A percentile compares a stretch with the other conserved stretches of the same genome.
Evolutionary conservation across 2,888 invertebrate genomes (phyloP).

Genomic region (Cheilosia impressa): DNA sequence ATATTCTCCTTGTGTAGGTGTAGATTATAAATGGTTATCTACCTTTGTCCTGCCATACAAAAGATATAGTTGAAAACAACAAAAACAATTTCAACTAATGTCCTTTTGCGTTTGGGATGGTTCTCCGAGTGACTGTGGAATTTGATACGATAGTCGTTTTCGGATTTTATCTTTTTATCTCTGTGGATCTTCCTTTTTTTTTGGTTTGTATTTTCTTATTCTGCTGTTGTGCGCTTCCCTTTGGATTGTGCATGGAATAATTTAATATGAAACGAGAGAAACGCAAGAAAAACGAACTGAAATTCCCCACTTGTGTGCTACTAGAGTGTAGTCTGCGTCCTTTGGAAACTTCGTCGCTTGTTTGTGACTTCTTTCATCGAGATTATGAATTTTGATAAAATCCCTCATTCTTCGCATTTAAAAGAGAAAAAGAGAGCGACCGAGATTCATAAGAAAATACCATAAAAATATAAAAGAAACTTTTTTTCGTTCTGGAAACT

Average conservation of each 20-base stretch:
- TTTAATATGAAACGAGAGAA: slow-evolving; percentile 65
- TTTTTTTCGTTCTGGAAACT: slow-evolving; percentile 18
- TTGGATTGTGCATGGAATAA: slow-evolving; percentile 72
- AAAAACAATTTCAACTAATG: slow-evolving; percentile 55
- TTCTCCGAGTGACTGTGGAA: slow-evolving; percentile 51
- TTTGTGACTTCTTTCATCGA: slow-evolving; percentile 70
- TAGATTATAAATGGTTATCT: slow-evolving; percentile 48
- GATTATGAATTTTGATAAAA: slow-evolving; percentile 72
- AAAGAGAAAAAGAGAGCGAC: slow-evolving; percentile 8
- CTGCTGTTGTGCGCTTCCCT: slow-evolving; percentile 55
- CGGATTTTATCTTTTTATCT: slow-evolving; percentile 60
- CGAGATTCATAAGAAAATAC: slow-evolving; percentile 52
- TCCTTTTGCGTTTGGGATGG: slow-evolving; percentile 58
- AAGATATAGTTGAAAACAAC: background rate
- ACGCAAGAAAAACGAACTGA: slow-evolving; percentile 49
- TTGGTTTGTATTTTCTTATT: slow-evolving; percentile 32
- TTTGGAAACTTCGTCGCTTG: slow-evolving; percentile 37
- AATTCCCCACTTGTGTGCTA: slow-evolving; percentile 47
- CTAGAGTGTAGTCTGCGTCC: slow-evolving; percentile 34
- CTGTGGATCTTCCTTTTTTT: slow-evolving; percentile 15
- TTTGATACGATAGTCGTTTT: slow-evolving; percentile 62
- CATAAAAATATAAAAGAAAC: slow-evolving; percentile 45
- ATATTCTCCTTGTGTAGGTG: slow-evolving; percentile 45
- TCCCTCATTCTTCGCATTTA: slow-evolving; percentile 17
- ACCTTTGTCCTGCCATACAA: background rate